A percentile compares a stretch with the other conserved stretches of the same genome.
phyloP scores from a whole-genome alignment of 2,113 vertebrate genomes.

The Suricata suricatta region DNA sequence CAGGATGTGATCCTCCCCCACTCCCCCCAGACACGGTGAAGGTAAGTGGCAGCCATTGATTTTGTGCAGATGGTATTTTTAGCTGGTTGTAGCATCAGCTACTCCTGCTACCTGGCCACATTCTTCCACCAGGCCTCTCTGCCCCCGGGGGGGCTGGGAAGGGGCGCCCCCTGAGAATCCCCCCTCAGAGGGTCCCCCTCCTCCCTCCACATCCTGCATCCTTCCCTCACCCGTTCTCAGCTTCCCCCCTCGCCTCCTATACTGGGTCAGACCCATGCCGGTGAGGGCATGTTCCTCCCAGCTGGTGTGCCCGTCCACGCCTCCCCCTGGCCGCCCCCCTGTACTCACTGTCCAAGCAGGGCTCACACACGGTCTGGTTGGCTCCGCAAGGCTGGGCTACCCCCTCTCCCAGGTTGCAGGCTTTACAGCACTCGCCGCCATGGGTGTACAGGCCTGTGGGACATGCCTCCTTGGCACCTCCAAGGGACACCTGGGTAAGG shows the following conservation, averaged over 20 bases:
- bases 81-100: constrained; percentile 64
- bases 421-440: constrained; percentile 90
- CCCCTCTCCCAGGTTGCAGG: constrained; percentile 95
- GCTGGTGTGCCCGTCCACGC: not conserved
- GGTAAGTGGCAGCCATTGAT: constrained; percentile 76
- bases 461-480: constrained; percentile 82
- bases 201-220: not conserved
- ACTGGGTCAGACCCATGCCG: not conserved
- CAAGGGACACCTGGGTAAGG: constrained; percentile 70
- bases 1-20: constrained; percentile 58
- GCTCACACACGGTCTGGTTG: constrained; percentile 92
- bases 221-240: not conserved
- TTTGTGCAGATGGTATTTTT: constrained; percentile 81
- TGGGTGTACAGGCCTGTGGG: constrained; percentile 84
- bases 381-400: constrained; percentile 88
- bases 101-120: constrained; percentile 30
- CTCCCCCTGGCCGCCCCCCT: fast-evolving
- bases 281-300: not conserved
- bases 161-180: not conserved
- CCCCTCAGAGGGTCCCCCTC: not conserved
- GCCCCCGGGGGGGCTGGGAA: constrained; percentile 19
- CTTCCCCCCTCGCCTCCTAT: not conserved
- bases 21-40: not conserved
- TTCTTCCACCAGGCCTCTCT: not conserved
- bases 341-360: constrained; percentile 98